Evolutionary conservation across 2,113 vertebrate genomes (phyloP).

Genomic region (Vidua chalybeata): DNA sequence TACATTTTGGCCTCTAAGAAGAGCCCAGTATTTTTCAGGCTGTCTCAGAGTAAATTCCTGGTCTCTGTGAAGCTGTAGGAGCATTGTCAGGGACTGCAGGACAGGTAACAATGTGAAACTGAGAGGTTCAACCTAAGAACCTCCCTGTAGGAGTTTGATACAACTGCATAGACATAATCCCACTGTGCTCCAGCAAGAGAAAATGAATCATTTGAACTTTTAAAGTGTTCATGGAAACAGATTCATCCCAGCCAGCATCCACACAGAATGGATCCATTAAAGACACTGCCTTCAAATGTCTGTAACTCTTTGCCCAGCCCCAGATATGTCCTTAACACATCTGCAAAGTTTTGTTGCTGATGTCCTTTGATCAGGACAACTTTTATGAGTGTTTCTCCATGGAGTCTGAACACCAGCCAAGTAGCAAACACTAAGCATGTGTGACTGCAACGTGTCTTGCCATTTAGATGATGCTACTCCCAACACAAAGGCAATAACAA

Average conservation of each 20-base stretch:
- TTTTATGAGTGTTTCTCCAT: slow-evolving; percentile 7
- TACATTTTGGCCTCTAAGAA: background rate
- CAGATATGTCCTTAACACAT: slow-evolving; percentile 22
- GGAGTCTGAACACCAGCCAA: slow-evolving; percentile 42
- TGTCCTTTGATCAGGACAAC: slow-evolving; percentile 37
- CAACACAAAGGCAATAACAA: background rate
- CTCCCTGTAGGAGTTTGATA: background rate
- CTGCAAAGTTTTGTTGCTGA: background rate
- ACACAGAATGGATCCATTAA: background rate
- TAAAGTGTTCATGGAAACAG: background rate
- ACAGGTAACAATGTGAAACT: background rate
- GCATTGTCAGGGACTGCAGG: background rate
- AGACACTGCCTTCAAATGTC: background rate
- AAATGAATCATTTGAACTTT: background rate
- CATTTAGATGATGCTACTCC: background rate
- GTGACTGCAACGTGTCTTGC: background rate
- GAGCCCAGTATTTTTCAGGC: background rate
- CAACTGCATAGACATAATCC: background rate
- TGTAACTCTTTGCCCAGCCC: background rate
- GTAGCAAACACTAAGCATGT: slow-evolving; percentile 44
- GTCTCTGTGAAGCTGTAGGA: background rate
- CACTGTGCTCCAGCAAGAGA: background rate
- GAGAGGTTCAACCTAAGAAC: background rate
- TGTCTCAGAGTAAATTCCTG: background rate
- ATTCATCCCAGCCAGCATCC: background rate